phyloP scores from a whole-genome alignment of 2,888 invertebrate species.

The Platypus cylindrus region DNA sequence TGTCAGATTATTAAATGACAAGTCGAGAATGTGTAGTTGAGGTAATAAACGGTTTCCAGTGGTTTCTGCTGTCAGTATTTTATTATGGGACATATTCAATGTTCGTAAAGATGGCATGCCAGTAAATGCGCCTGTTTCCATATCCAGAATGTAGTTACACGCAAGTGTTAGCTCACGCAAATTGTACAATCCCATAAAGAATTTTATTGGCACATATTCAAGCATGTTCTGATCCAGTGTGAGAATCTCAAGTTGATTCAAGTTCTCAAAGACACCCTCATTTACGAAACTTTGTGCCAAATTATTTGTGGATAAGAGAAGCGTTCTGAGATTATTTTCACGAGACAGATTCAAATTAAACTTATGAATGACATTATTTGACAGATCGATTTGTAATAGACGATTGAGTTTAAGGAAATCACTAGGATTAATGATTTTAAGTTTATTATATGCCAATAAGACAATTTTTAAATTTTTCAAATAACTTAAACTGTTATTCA shows the following conservation, averaged over 20 bases:
- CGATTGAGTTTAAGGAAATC: constrained; percentile 23
- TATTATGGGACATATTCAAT: constrained; percentile 29
- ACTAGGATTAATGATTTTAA: constrained; percentile 26
- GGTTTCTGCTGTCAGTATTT: constrained; percentile 22
- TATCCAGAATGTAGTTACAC: constrained; percentile 24
- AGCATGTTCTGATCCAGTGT: constrained; percentile 18
- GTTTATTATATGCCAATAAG: constrained; percentile 25
- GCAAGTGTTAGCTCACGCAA: constrained; percentile 26
- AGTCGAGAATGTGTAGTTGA: constrained; percentile 28
- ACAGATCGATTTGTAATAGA: constrained; percentile 23
- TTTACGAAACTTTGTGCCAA: constrained; percentile 21
- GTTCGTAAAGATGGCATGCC: constrained; percentile 28
- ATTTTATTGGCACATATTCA: constrained; percentile 20
- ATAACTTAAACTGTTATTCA: constrained; percentile 23
- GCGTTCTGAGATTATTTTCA: constrained; percentile 23
- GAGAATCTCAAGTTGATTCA: constrained; percentile 25
- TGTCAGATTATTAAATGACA: constrained; percentile 27
- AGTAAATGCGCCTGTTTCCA: constrained; percentile 28
- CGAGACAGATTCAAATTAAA: constrained; percentile 4
- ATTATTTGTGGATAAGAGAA: constrained; percentile 25
- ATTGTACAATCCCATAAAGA: constrained; percentile 24
- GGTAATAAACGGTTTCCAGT: constrained; percentile 27
- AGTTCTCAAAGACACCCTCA: constrained; percentile 23
- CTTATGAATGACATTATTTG: constrained; percentile 18
- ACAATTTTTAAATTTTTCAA: constrained; percentile 23